phyloP scores from a whole-genome alignment of 2,797 vertebrate species.

The Cossypha polioptera region DNA sequence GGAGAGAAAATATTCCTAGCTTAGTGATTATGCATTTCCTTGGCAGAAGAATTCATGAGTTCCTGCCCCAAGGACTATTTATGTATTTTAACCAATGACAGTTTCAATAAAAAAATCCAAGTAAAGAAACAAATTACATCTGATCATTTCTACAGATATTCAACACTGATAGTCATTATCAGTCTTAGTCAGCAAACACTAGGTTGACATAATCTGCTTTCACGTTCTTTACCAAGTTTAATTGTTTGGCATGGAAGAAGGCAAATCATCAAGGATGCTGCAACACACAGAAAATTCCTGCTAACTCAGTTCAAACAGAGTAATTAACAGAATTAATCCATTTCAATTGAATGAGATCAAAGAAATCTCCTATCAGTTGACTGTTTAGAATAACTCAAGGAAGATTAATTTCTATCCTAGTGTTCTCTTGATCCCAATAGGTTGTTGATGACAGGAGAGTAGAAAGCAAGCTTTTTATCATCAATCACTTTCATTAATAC shows the following conservation, averaged over 20 bases:
- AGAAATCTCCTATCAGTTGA: conserved; percentile 44
- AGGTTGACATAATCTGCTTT: background rate
- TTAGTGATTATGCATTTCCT: background rate
- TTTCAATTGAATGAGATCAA: conserved; percentile 55
- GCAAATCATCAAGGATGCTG: conserved; percentile 7
- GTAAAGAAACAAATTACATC: background rate
- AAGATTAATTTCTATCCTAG: conserved; percentile 45
- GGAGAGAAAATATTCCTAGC: background rate
- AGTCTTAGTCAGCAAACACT: background rate
- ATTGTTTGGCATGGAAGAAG: background rate
- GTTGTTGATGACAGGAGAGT: conserved; percentile 29
- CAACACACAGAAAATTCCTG: conserved; percentile 10
- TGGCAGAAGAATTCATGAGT: background rate
- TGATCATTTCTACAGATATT: conserved; percentile 4
- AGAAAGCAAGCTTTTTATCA: conserved; percentile 43
- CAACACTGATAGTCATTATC: background rate
- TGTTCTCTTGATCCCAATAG: conserved; percentile 52
- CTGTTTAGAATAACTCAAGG: conserved; percentile 37
- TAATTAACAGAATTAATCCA: conserved; percentile 64
- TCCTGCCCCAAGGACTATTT: conserved; percentile 3
- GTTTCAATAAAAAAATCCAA: conserved; percentile 13
- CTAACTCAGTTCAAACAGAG: conserved; percentile 53
- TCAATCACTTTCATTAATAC: conserved; percentile 19
- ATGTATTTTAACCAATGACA: background rate
- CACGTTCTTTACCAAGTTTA: background rate